Evolutionary conservation across 2,888 invertebrate species (phyloP), one percentile per base, ranked within the genome.

Genomic region (Dyspetes luteomarginatus): DNA sequence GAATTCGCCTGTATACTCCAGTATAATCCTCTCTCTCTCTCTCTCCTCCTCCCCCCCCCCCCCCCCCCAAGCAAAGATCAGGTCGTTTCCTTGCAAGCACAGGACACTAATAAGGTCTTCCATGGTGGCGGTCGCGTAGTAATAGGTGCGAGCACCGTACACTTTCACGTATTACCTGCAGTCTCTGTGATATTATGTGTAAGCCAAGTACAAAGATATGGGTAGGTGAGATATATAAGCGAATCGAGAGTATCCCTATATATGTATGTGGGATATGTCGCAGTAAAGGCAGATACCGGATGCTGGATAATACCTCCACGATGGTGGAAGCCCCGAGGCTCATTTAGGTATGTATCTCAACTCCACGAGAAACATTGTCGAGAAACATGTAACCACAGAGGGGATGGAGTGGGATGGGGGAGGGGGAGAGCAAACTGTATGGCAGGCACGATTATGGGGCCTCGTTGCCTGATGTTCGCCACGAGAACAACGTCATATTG

Each of bases 401-500:
- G 36, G 36, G 36, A 50, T 62, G 17, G 28, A 28, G 41, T 64
- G 43, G 12, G 65, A 26, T 41, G 36, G 15, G 28, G 9, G 15
- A 17, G 48, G 30, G 30, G 15, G 12, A 9, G 43, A 28, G 45
- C 22, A 60, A 82, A 62, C 65, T 69, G 48, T 65, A 52, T 58
- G 56, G 65, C 62, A n/a, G 41, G 64, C 55, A 64, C 43, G 30
- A 50, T 12, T 56, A 43, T 41, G 64, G 36, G 45, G 28, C 73
- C 55, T 58, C 24, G 60, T 48, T 64, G 78, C 68, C 48, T 67
- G 41, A 76, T 67, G 65, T 80, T 81, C 69, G 65, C 73, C 62
- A 60, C 78, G 30, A 43, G 69, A 80, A 81, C 81, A 83, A 82
- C 85, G 81, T 86, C 81, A 84, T 81, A 85, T 86, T 78, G 85